Conservation (phyloP, 2,888 invertebrate genomes). For the Rhingia rostrata region DNA sequence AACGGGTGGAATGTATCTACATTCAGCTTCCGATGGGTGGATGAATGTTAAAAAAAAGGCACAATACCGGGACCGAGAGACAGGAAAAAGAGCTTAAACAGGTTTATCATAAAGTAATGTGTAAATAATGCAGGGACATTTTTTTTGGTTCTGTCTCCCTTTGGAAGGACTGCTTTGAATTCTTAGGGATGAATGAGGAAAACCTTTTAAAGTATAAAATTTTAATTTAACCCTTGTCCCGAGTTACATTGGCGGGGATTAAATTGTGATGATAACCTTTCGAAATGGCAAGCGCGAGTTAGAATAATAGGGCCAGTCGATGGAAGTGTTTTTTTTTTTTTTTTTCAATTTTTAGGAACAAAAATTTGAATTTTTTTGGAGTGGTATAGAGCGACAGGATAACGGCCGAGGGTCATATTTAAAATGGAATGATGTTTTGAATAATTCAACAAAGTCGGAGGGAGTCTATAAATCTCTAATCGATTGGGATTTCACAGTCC, state of each 20-base stretch:
- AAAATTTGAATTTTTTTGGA: constrained; percentile 8
- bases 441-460: constrained; percentile 21
- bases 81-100: constrained; percentile 11
- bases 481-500: constrained; percentile 3
- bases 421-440: constrained; percentile 38
- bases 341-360: constrained; percentile 22
- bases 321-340: constrained; percentile 5
- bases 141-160: neutral
- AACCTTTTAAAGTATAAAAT: constrained; percentile 59
- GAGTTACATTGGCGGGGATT: constrained; percentile 10
- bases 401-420: constrained; percentile 22
- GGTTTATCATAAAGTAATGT: constrained; percentile 36
- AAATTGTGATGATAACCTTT: constrained; percentile 28
- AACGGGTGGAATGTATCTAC: constrained; percentile 26
- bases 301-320: neutral
- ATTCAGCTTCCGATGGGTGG: neutral
- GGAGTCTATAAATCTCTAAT: constrained; percentile 4
- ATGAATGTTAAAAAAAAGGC: constrained; percentile 6
- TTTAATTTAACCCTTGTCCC: constrained; percentile 47
- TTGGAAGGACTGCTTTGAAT: neutral
- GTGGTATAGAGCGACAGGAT: constrained; percentile 8
- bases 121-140: constrained; percentile 33
- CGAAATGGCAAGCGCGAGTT: neutral
- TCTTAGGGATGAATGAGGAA: neutral
- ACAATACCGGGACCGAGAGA: neutral